These are phyloP conservation scores for Saguinus midas DNA, from an alignment of 2,113 vertebrate species.

Conservation along the genomic window DNA sequence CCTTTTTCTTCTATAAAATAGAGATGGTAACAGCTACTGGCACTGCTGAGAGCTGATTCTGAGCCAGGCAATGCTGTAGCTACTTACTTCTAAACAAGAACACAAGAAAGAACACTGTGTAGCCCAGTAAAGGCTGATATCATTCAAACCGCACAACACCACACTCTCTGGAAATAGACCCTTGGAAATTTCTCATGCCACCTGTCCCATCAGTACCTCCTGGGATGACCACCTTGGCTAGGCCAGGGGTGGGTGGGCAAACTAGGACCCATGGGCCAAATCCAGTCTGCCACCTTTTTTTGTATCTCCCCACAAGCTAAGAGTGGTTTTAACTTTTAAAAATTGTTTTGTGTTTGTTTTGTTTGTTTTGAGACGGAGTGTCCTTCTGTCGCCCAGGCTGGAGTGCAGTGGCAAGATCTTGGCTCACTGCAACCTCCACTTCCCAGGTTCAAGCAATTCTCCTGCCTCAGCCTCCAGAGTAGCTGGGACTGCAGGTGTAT, in stretches of 20 bases:
- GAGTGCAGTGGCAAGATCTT: too few species aligned
- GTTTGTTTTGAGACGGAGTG: too few species aligned
- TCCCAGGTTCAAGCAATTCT: too few species aligned
- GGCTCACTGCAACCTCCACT: too few species aligned
- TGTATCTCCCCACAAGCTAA: not conserved
- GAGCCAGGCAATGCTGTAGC: not conserved
- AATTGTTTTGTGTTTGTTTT: too few species aligned
- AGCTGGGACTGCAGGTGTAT: too few species aligned
- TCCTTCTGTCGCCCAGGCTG: too few species aligned
- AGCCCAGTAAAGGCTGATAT: not conserved
- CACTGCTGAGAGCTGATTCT: not conserved
- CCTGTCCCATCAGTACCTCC: not conserved
- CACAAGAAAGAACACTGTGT: not conserved
- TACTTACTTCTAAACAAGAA: not conserved
- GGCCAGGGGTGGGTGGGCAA: not conserved
- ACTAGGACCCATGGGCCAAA: not conserved
- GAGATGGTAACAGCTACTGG: not conserved
- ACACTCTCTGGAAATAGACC: not conserved
- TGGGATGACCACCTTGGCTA: not conserved
- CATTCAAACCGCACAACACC: not conserved
- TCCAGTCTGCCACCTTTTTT: not conserved
- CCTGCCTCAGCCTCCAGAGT: too few species aligned
- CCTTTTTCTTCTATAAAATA: not conserved
- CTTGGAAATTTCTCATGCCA: not conserved
- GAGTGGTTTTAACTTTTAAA: not conserved